Base-by-base conservation (phyloP, 2,797 vertebrate species). In the Hyperoplus lanceolatus region DNA sequence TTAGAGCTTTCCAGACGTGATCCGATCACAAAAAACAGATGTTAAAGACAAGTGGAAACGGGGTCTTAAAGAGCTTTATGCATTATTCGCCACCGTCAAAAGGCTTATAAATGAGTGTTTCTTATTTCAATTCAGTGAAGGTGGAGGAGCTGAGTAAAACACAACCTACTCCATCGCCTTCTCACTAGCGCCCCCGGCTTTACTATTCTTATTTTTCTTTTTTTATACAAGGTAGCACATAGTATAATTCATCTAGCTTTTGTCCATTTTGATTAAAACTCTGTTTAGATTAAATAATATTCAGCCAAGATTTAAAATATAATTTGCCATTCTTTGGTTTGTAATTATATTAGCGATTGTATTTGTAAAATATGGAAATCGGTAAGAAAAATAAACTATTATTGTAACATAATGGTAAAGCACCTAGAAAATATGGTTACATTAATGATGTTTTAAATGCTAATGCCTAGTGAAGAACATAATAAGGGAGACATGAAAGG, bases 401-500 rank as follows among this genome's bases (percentile, higher is more conserved):
- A 88, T 83, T 75, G 78, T 58, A 89, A 79, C 79, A 88, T 82
- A 89, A 88, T 87, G 69, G 75, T 79, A 29, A 81, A 86, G 85
- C 84, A 90, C 82, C 85, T 90, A 63, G 55, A 87, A 92, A 92
- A 90, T 92, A 89, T 83, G 78, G 84, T 75, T 62, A 62, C 78
- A 81, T 87, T 90, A 85, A 93, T 91, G 87, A 90, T 92, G 87
- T 91, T 90, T 90, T 88, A 88, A 92, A 93, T 93, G 88, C 89
- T 92, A 94, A 94, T 94, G 82, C 79, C 41, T 29, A 72, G 82
- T 81, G 85, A 90, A 87, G 83, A 91, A 74, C 80, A 90, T 87
- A 92, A 92, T 94, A 89, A 91, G 61, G 72, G 84, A 80, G 77
- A 93, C 92, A 93, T 93, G 86, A 94, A 93, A 94, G 87, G 89